Evolutionary conservation across 2,113 vertebrate genomes (phyloP).

Genomic region (Anser brachyrhynchus): DNA sequence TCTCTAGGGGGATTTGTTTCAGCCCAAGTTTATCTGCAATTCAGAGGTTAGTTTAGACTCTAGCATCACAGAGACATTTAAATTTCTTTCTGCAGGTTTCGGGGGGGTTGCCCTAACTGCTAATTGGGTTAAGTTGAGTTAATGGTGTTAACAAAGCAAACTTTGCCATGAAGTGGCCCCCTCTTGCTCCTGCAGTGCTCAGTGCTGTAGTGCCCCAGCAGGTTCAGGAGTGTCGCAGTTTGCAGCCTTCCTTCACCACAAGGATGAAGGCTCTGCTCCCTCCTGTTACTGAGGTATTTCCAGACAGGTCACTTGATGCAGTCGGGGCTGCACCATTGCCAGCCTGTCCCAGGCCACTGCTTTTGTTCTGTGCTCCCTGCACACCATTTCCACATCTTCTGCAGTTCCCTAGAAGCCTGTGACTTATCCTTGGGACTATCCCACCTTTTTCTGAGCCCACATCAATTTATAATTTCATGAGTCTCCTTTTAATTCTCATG

Average conservation of each 20-base stretch:
- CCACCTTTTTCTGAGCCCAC: not conserved
- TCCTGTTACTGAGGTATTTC: not conserved
- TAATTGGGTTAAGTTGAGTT: not conserved
- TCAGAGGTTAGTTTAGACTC: not conserved
- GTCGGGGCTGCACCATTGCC: no score
- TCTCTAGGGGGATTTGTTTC: not conserved
- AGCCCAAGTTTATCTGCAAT: not conserved
- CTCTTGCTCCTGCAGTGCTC: no score
- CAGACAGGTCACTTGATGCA: not conserved
- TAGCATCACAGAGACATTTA: not conserved
- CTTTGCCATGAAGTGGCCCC: no score
- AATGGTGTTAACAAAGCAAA: not conserved
- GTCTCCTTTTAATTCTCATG: not conserved
- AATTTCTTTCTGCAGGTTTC: not conserved
- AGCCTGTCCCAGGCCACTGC: not conserved
- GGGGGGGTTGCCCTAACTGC: not conserved
- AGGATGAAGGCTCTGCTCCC: not conserved
- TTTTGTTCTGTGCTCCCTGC: not conserved
- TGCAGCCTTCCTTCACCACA: not conserved
- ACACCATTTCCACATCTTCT: not conserved
- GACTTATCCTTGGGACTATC: not conserved
- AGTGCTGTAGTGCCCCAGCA: no score
- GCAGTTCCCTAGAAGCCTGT: not conserved
- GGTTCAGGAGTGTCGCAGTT: not conserved
- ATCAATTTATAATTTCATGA: not conserved